Evolutionary conservation across 2,113 vertebrate species (phyloP).

Genomic region (Piprites chloris): DNA sequence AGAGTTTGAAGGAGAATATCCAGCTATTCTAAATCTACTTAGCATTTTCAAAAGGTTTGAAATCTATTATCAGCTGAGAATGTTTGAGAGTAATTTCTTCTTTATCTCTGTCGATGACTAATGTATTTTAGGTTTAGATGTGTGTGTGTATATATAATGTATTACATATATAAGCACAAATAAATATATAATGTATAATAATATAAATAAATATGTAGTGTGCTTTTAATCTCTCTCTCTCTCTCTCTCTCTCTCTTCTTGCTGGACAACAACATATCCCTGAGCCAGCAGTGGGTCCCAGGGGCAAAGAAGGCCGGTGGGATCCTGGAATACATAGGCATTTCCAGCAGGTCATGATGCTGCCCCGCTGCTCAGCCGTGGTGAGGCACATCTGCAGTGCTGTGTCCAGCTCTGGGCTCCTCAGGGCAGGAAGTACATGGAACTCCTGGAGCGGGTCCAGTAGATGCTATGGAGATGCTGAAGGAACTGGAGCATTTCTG

Average conservation of each 20-base stretch:
- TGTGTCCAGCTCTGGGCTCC: neutral
- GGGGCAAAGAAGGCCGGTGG: neutral
- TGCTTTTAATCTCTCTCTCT: too few species aligned
- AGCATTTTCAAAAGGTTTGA: neutral
- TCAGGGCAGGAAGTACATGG: neutral
- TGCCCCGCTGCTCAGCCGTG: neutral
- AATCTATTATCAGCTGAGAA: neutral
- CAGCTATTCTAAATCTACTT: neutral
- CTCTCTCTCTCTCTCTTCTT: too few species aligned
- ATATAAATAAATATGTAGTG: too few species aligned
- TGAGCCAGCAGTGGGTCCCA: neutral
- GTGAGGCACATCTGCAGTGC: neutral
- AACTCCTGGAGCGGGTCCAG: neutral
- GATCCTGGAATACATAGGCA: neutral
- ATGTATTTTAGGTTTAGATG: neutral
- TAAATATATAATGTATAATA: neutral
- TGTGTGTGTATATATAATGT: neutral
- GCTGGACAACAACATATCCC: neutral
- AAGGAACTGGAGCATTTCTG: neutral
- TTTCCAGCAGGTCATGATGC: neutral
- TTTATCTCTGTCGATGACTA: neutral
- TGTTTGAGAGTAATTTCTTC: neutral
- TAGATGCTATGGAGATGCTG: neutral
- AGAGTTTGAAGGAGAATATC: neutral
- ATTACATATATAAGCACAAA: neutral